Percentiles rank a stretch among this genome's conserved stretches.
These are phyloP conservation scores for Phalacrocorax pelagicus DNA, from an alignment of 2,113 vertebrate genomes.

Conservation along the genomic window DNA sequence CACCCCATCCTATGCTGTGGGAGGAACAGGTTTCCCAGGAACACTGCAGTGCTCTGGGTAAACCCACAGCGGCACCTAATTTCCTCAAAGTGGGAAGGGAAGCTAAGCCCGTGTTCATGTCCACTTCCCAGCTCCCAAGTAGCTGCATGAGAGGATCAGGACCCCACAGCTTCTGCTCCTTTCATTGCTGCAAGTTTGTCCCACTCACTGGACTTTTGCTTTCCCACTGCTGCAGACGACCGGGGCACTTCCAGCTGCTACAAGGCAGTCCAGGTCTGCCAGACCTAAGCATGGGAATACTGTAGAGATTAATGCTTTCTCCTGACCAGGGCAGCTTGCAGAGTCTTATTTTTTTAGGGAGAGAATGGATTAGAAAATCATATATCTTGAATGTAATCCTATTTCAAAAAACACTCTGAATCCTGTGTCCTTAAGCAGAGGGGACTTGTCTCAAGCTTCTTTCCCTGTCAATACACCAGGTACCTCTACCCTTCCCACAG, in stretches of 20 bases:
- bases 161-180: background rate
- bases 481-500: background rate
- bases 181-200: background rate
- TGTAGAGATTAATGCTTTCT: conserved; percentile 1
- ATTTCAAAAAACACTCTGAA: background rate
- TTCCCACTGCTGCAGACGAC: background rate
- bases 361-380: conserved; percentile 28
- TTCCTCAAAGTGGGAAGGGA: background rate
- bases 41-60: background rate
- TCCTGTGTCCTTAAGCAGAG: background rate
- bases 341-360: background rate
- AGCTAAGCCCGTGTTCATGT: background rate
- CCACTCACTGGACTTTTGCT: accelerated
- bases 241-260: accelerated
- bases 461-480: accelerated
- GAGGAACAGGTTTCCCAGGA: background rate
- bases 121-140: background rate
- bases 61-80: background rate
- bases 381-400: conserved; percentile 39
- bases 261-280: background rate
- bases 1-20: accelerated
- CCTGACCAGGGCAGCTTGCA: background rate
- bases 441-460: background rate
- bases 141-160: background rate
- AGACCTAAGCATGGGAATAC: background rate